A percentile compares a stretch with the other conserved stretches of the same genome.
phyloP scores from a whole-genome alignment of 2,113 vertebrate species.

The Sakesphorus luctuosus region DNA sequence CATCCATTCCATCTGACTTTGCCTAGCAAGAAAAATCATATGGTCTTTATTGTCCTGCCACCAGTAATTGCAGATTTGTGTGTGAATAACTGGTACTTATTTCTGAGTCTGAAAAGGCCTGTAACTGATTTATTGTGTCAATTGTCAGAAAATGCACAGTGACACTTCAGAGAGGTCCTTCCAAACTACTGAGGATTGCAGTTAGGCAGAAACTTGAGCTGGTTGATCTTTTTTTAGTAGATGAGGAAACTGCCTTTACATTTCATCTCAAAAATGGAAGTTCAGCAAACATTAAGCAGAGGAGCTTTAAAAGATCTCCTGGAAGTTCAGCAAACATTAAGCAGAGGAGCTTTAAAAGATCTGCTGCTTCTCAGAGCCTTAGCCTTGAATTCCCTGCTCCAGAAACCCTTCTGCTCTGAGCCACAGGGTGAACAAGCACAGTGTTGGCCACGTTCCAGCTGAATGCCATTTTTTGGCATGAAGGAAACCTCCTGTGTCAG shows the following conservation, averaged over 20 bases:
- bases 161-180: not conserved
- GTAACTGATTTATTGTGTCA: not conserved
- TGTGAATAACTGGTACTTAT: not conserved
- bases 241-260: not conserved
- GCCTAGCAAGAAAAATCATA: not conserved
- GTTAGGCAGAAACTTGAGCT: fast-evolving
- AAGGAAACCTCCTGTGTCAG: not conserved
- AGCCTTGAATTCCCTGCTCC: not conserved
- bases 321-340: not conserved
- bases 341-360: not conserved
- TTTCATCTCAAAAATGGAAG: not conserved
- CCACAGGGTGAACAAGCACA: not conserved
- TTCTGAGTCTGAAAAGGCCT: not conserved
- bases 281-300: not conserved
- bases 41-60: not conserved
- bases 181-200: not conserved
- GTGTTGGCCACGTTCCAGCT: not conserved
- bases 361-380: not conserved
- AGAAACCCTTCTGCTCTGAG: not conserved
- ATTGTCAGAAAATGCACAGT: not conserved
- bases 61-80: not conserved
- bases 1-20: not conserved
- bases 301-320: not conserved
- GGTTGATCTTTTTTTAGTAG: not conserved
- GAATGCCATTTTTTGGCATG: not conserved